phyloP scores from a whole-genome alignment of 2,797 vertebrate genomes.

The Brachyalestes nurse region DNA sequence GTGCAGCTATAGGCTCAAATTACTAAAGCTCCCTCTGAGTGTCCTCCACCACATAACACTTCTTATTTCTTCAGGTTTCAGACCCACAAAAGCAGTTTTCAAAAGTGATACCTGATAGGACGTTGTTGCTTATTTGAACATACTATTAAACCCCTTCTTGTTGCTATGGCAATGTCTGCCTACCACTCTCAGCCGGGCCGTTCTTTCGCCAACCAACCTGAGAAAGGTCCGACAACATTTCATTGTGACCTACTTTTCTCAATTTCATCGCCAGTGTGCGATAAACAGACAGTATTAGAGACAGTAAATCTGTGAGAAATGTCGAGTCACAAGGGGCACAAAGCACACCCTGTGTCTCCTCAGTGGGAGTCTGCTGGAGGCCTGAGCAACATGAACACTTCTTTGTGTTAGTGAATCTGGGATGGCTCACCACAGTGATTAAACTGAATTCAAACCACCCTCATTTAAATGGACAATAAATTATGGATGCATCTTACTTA shows the following conservation, averaged over 20 bases:
- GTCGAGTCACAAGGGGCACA: conserved; percentile 55
- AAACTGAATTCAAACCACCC: background rate
- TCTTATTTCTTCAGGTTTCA: no score
- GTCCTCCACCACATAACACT: no score
- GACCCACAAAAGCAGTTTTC: conserved; percentile 10
- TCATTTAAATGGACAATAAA: background rate
- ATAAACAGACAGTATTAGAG: conserved; percentile 22
- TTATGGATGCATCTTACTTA: background rate
- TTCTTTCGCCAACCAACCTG: conserved; percentile 41
- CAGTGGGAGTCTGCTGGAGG: conserved; percentile 32
- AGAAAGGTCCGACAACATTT: conserved; percentile 42
- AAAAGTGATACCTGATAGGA: conserved; percentile 41
- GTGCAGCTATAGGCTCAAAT: no score
- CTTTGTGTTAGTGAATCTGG: conserved; percentile 42
- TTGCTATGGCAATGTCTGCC: conserved; percentile 67
- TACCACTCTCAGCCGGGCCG: conserved; percentile 48
- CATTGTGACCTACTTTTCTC: conserved; percentile 31
- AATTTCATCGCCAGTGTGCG: conserved; percentile 6
- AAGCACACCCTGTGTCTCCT: conserved; percentile 50
- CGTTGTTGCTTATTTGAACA: conserved; percentile 40
- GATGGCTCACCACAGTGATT: conserved; percentile 15
- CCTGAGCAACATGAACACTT: conserved; percentile 15
- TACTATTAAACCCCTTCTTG: conserved; percentile 52
- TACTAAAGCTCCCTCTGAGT: background rate
- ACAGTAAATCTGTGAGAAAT: conserved; percentile 34